These are phyloP conservation scores for Aphrophora alni DNA, from an alignment of 2,888 invertebrate genomes.

Conservation along the genomic window DNA sequence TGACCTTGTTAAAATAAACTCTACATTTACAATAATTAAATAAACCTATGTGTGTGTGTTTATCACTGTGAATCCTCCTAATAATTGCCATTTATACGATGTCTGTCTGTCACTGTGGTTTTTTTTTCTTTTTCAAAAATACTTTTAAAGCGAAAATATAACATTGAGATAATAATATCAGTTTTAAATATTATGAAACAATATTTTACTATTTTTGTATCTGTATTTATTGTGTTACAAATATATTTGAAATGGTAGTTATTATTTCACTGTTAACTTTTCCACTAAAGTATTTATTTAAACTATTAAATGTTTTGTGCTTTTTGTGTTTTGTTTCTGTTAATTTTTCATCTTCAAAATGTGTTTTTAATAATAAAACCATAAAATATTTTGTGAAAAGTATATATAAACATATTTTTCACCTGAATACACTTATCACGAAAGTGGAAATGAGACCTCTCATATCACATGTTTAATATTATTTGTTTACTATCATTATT, in stretches of 20 bases:
- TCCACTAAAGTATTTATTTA: slow-evolving; percentile 7
- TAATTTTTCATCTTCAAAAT: slow-evolving; percentile 12
- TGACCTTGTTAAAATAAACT: slow-evolving; percentile 15
- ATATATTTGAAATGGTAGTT: neutral
- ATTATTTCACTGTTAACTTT: neutral
- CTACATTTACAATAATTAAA: neutral
- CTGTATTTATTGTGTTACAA: neutral
- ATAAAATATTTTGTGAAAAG: too few relatives aligned
- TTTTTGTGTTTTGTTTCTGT: slow-evolving; percentile 16
- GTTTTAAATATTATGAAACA: neutral
- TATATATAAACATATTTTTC: too few relatives aligned
- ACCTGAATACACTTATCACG: too few relatives aligned
- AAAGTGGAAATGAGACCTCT: too few relatives aligned
- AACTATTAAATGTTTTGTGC: slow-evolving; percentile 17
- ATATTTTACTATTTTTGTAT: neutral
- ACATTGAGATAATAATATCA: neutral
- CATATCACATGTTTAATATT: too few relatives aligned
- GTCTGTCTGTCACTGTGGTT: neutral
- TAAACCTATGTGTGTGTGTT: slow-evolving; percentile 19
- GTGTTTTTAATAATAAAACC: neutral
- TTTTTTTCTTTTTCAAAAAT: slow-evolving; percentile 13
- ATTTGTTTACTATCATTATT: too few relatives aligned
- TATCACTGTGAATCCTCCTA: neutral
- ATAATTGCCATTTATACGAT: neutral
- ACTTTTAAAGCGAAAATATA: neutral